A percentile compares a stretch with the other conserved stretches of the same genome.
phyloP scores from a whole-genome alignment of 2,113 vertebrate species.

The Engystomops pustulosus region DNA sequence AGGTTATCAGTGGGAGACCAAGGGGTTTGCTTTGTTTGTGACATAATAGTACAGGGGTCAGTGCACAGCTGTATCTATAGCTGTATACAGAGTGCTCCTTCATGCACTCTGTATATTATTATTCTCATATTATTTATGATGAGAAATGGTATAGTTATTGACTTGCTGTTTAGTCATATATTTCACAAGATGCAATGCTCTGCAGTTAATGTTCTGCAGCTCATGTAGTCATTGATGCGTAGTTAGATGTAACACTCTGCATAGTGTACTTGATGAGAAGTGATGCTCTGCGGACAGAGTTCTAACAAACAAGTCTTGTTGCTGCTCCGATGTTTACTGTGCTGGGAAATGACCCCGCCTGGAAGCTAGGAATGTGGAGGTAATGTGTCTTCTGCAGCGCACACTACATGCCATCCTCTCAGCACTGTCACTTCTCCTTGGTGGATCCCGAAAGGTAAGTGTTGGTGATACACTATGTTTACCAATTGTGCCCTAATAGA shows the following conservation, averaged over 20 bases:
- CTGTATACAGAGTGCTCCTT: no score
- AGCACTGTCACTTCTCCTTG: not conserved
- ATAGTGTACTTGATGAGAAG: not conserved
- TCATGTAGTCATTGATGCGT: not conserved
- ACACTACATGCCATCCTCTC: not conserved
- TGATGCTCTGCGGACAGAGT: not conserved
- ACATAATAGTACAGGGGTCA: no score
- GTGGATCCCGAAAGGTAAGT: not conserved
- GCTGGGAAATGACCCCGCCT: conserved; percentile 9
- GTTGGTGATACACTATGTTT: not conserved
- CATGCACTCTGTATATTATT: no score
- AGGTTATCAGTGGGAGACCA: no score
- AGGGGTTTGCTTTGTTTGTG: no score
- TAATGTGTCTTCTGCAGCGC: not conserved
- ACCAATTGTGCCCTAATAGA: not conserved
- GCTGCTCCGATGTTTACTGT: not conserved
- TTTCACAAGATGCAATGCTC: no score
- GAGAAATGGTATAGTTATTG: no score
- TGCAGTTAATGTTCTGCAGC: not conserved
- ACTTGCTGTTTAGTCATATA: no score
- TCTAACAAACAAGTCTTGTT: conserved; percentile 36
- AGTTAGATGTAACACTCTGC: not conserved
- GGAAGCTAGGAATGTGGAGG: conserved; percentile 30
- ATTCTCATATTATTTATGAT: no score
- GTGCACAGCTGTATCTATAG: no score